A percentile compares a stretch with the other conserved stretches of the same genome.
Conservation (phyloP, 2,797 vertebrate species). For the Chloroceryle amazona region DNA sequence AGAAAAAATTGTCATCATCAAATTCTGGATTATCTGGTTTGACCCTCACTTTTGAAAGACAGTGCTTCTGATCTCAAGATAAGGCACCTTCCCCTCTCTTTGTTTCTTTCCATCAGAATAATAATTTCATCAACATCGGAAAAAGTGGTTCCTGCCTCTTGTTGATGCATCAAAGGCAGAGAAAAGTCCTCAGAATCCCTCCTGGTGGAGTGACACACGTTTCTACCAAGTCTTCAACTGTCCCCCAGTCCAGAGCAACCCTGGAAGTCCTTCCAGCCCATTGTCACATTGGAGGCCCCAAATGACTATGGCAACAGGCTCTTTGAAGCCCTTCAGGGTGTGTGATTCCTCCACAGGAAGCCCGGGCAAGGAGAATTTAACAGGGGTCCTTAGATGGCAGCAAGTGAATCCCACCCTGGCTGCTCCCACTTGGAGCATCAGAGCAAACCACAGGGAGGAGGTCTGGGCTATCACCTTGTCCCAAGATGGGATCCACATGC, state of each 20-base stretch:
- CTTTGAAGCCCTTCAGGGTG: rapidly evolving
- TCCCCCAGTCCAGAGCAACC: background rate
- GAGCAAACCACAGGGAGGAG: background rate
- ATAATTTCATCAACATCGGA: background rate
- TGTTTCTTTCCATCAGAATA: background rate
- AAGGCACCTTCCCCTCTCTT: background rate
- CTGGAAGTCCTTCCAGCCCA: background rate
- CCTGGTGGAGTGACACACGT: background rate
- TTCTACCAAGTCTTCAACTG: background rate
- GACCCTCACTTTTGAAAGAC: background rate
- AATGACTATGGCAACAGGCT: background rate
- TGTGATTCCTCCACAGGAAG: background rate
- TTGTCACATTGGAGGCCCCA: background rate
- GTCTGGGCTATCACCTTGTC: background rate
- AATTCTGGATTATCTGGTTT: background rate
- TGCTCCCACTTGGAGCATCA: background rate
- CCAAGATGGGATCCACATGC: rapidly evolving
- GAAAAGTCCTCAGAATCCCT: background rate
- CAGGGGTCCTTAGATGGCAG: background rate
- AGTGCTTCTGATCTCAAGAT: background rate
- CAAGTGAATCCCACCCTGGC: background rate
- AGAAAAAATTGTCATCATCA: too few relatives aligned
- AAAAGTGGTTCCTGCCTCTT: background rate
- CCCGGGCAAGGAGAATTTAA: background rate
- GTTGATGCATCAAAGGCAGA: background rate